Evolutionary conservation across 2,113 vertebrate species (phyloP), one percentile per base, ranked within the genome.

Genomic region (Percopsis transmontana): DNA sequence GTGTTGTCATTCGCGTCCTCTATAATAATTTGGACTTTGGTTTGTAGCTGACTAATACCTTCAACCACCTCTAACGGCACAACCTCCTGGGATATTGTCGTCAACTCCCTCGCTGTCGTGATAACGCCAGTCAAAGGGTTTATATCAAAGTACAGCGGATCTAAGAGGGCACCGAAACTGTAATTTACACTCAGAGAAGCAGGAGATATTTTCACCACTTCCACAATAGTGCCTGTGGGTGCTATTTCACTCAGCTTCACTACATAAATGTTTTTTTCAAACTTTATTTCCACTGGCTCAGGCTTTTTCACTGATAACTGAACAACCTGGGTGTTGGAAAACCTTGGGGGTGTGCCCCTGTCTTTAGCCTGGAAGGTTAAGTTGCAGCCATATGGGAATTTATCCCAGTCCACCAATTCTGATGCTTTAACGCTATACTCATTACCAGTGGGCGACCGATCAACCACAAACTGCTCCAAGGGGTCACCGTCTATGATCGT

Each of bases 281-380:
- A 99, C 39, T 68, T 92, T 15, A 79, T 0, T 1, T 88, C 85
- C 39, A 90, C 71, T 2, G 51, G 90, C 55, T 93, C 88, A 70
- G 89, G 93, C 78, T 81, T 92, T 69, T 92, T 91, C 68, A 95
- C 92, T 75, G 91, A 78, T 68, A 99, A 87, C 60, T 95, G 94
- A 59, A 98, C 88, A 23, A 91, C 69, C 65, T 94, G 93, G 6
- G 90, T 85, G 0, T 94, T 94, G 21, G 97, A 99, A 80, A 93
- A 92, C 66, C 92, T 96, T 20, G 96, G 93, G 48, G 97, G 96
- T 27, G 91, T 88, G 8, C 96, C 97, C 65, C 92, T 92, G 87
- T 99, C 97, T 90, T 95, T 97, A 1, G 97, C 96, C 87, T 98
- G 96, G 7, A 99, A 91, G 18, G 96, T 98, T 60, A 99, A 89